These are phyloP conservation scores for Orius insidiosus DNA, from an alignment of 1,140 invertebrate genomes.

Conservation along the genomic window DNA sequence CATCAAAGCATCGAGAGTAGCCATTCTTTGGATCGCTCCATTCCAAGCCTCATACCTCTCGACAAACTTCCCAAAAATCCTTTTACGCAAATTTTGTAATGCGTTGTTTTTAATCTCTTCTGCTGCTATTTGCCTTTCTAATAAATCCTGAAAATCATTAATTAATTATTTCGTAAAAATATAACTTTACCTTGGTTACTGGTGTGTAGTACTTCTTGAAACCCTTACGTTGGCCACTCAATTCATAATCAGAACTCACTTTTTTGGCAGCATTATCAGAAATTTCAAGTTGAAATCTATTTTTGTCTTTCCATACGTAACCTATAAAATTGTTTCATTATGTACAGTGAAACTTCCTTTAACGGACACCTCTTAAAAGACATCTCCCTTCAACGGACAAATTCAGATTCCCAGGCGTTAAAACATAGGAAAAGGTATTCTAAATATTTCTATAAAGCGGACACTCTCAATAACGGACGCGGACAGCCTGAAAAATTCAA, in stretches of 20 bases:
- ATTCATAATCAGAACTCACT: conserved; percentile 53
- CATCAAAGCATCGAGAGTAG: conserved; percentile 70
- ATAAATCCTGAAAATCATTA: conserved; percentile 36
- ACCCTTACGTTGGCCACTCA: conserved; percentile 76
- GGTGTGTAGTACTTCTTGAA: conserved; percentile 68
- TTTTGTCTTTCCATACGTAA: conserved; percentile 71
- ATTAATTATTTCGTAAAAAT: not conserved
- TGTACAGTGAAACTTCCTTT: too few relatives aligned
- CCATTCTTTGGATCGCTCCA: conserved; percentile 55
- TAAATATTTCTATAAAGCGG: too few relatives aligned
- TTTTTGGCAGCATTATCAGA: conserved; percentile 54
- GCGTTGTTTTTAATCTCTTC: conserved; percentile 63
- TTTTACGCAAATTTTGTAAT: conserved; percentile 69
- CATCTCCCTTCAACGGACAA: too few relatives aligned
- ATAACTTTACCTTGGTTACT: conserved; percentile 42
- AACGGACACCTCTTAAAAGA: too few relatives aligned
- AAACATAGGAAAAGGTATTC: too few relatives aligned
- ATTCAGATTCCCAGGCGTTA: too few relatives aligned
- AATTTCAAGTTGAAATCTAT: conserved; percentile 86
- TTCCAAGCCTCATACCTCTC: conserved; percentile 62
- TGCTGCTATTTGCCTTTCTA: conserved; percentile 54
- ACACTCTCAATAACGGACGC: too few relatives aligned
- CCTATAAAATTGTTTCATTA: too few relatives aligned
- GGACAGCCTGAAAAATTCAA: too few relatives aligned
- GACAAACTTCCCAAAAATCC: conserved; percentile 84